Evolutionary conservation across 2,797 vertebrate species (phyloP).

Genomic region (Holocentrus rufus): DNA sequence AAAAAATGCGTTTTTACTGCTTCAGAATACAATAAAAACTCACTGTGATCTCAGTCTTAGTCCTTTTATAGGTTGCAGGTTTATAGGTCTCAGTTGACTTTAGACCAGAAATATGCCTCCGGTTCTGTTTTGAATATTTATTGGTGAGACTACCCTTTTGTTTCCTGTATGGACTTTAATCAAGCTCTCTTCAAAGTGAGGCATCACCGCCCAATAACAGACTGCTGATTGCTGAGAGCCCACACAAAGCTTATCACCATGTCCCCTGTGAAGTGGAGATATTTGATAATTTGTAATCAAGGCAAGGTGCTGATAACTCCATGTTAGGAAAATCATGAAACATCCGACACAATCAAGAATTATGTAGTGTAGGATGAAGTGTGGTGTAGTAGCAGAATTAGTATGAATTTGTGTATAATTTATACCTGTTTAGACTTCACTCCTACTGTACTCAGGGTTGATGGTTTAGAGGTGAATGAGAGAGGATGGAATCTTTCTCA

Average conservation of each 20-base stretch:
- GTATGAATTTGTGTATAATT: no score
- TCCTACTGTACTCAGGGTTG: no score
- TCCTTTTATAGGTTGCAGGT: background rate
- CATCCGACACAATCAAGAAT: slow-evolving; percentile 3
- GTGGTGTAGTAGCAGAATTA: background rate
- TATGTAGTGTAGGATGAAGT: background rate
- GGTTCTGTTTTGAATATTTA: background rate
- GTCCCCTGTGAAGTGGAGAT: slow-evolving; percentile 25
- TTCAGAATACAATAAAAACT: background rate
- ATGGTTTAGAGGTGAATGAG: no score
- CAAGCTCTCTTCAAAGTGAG: slow-evolving; percentile 30
- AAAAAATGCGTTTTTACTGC: background rate
- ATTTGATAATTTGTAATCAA: slow-evolving; percentile 40
- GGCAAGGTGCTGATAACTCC: slow-evolving; percentile 24
- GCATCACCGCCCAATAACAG: slow-evolving; percentile 20
- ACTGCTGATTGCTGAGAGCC: slow-evolving; percentile 33
- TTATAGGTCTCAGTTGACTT: background rate
- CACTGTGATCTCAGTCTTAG: slow-evolving; percentile 5
- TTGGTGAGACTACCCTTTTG: slow-evolving; percentile 12
- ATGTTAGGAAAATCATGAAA: background rate
- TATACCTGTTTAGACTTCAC: no score
- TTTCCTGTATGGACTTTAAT: slow-evolving; percentile 29
- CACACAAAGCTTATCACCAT: slow-evolving; percentile 14
- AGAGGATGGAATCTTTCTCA: no score
- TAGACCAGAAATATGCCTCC: slow-evolving; percentile 6